Conservation (phyloP, 2,113 vertebrate genomes). For the Etheostoma cragini region DNA sequence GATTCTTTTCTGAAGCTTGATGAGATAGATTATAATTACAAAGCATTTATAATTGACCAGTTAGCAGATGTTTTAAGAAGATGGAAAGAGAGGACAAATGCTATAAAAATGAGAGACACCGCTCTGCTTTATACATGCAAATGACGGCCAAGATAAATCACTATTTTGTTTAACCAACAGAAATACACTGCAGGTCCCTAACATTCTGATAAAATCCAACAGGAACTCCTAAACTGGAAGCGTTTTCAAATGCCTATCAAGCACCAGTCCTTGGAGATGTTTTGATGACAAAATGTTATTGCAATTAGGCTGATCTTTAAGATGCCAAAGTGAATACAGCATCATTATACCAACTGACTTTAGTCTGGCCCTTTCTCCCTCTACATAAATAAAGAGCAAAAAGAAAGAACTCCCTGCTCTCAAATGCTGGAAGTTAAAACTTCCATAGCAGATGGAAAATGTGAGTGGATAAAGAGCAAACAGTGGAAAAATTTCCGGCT, state of each 20-base stretch:
- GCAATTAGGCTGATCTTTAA: not conserved
- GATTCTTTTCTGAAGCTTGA: constrained; percentile 44
- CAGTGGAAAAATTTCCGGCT: constrained; percentile 69
- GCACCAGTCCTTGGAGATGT: not conserved
- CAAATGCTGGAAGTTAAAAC: constrained; percentile 50
- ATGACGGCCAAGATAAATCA: constrained; percentile 1
- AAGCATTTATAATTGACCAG: constrained; percentile 36
- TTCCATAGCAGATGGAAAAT: constrained; percentile 79
- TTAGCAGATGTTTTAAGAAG: constrained; percentile 32
- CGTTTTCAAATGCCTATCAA: not conserved
- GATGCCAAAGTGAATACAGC: constrained; percentile 15
- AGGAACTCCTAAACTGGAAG: not conserved
- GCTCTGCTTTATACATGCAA: constrained; percentile 9
- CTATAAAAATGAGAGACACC: constrained; percentile 38
- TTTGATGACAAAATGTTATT: not conserved
- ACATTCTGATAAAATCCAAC: not conserved
- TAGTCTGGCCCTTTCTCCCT: constrained; percentile 1
- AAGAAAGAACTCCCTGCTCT: constrained; percentile 37
- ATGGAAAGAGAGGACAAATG: constrained; percentile 26
- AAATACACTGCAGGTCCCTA: not conserved
- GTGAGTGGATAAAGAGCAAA: constrained; percentile 68
- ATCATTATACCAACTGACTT: constrained; percentile 16
- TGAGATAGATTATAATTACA: constrained; percentile 51
- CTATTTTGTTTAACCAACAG: not conserved
- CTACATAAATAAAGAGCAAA: constrained; percentile 44